phyloP scores from a whole-genome alignment of 1,140 invertebrate genomes.

The Mamestra configurata region DNA sequence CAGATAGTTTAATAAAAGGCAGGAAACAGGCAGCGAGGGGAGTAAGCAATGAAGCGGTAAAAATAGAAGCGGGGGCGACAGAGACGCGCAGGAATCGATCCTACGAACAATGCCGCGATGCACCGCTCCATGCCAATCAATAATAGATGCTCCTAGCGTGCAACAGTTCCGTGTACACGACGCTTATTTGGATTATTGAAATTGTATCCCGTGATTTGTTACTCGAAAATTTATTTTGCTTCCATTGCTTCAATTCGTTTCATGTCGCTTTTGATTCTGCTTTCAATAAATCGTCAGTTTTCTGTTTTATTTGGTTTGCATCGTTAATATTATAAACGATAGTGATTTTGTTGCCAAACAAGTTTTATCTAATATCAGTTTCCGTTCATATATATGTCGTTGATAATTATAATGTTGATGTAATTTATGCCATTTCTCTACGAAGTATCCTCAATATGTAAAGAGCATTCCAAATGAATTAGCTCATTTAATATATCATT shows the following conservation, averaged over 20 bases:
- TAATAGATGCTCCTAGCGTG: conserved; percentile 68
- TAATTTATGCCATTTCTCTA: neutral
- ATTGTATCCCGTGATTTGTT: conserved; percentile 4
- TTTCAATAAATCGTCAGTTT: neutral
- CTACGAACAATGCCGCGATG: conserved; percentile 76
- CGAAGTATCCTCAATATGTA: neutral
- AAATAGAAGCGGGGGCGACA: conserved; percentile 85
- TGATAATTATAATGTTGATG: neutral
- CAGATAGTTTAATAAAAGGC: conserved; percentile 88
- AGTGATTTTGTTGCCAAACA: conserved; percentile 12
- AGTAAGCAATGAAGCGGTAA: conserved; percentile 87
- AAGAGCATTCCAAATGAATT: neutral
- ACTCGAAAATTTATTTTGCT: neutral
- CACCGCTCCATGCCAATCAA: conserved; percentile 79
- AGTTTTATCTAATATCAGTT: conserved; percentile 23
- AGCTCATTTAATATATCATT: neutral
- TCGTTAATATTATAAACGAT: neutral
- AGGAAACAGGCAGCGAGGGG: conserved; percentile 84
- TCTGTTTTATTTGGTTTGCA: neutral
- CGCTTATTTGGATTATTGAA: conserved; percentile 25
- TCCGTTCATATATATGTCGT: conserved; percentile 18
- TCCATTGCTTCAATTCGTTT: neutral
- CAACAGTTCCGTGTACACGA: conserved; percentile 53
- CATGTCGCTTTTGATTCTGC: neutral
- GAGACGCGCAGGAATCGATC: conserved; percentile 82